These are phyloP conservation scores for Penelope pileata DNA, from an alignment of 2,113 vertebrate species.

Conservation along the genomic window DNA sequence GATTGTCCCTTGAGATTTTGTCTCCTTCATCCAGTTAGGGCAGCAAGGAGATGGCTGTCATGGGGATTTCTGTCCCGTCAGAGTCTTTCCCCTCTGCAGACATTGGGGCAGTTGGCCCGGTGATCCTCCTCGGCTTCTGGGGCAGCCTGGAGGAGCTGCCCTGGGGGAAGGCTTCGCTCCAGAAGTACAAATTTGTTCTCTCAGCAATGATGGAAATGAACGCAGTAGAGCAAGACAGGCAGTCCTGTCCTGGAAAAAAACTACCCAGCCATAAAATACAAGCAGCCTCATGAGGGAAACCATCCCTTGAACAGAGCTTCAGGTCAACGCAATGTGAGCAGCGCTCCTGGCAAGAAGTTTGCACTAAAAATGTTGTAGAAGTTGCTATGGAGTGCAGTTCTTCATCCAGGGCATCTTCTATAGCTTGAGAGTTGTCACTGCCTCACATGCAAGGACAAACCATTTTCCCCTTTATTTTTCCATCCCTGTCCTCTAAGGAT, in stretches of 20 bases:
- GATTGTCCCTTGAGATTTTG: neutral
- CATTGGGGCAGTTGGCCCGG: no score
- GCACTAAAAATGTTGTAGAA: neutral
- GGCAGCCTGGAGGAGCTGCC: neutral
- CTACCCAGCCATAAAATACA: neutral
- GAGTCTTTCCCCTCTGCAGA: neutral
- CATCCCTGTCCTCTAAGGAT: neutral
- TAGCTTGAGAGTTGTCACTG: neutral
- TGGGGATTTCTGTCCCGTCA: rapidly evolving
- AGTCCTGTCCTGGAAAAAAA: neutral
- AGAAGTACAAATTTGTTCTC: neutral
- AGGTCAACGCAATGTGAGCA: rapidly evolving
- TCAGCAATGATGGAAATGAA: neutral
- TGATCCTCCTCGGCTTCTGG: rapidly evolving
- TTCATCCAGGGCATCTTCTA: neutral
- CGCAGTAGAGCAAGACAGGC: neutral
- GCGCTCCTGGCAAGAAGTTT: neutral
- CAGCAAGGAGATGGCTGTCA: rapidly evolving
- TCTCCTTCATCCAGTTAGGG: neutral
- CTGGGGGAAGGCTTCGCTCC: neutral
- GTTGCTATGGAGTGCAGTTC: neutral
- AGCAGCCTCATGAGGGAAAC: neutral
- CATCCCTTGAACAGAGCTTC: rapidly evolving
- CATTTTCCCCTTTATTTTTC: neutral
- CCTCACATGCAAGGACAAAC: neutral